Conservation (phyloP, 2,113 vertebrate genomes). For the Trogon melanurus region DNA sequence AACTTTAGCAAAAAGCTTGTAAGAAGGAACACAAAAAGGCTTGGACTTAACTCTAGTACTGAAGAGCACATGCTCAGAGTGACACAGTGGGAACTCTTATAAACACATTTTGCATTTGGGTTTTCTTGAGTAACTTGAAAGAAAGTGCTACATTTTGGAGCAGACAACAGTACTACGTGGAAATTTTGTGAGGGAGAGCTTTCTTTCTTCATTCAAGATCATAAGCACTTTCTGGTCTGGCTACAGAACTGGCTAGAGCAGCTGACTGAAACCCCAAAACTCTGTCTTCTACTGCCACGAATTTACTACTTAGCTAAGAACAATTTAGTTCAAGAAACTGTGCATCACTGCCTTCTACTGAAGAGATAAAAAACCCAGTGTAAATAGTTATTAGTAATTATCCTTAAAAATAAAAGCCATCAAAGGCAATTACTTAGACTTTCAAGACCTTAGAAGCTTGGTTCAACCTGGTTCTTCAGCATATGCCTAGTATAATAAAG, state of each 20-base stretch:
- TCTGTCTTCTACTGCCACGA: background rate
- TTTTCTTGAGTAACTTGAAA: background rate
- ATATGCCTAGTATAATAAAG: background rate
- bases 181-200: background rate
- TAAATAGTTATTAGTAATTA: background rate
- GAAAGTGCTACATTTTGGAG: background rate
- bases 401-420: background rate
- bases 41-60: background rate
- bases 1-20: background rate
- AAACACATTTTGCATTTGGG: background rate
- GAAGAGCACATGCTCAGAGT: background rate
- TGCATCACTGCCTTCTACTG: background rate
- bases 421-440: background rate
- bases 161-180: background rate
- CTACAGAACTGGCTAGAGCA: background rate
- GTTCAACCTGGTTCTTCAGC: background rate
- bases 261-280: background rate
- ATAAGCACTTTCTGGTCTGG: background rate
- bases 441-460: background rate
- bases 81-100: background rate
- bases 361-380: background rate
- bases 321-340: background rate
- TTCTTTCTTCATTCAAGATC: background rate
- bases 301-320: background rate
- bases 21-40: background rate